phyloP scores from a whole-genome alignment of 2,888 invertebrate species.

The Nysson spinosus region DNA sequence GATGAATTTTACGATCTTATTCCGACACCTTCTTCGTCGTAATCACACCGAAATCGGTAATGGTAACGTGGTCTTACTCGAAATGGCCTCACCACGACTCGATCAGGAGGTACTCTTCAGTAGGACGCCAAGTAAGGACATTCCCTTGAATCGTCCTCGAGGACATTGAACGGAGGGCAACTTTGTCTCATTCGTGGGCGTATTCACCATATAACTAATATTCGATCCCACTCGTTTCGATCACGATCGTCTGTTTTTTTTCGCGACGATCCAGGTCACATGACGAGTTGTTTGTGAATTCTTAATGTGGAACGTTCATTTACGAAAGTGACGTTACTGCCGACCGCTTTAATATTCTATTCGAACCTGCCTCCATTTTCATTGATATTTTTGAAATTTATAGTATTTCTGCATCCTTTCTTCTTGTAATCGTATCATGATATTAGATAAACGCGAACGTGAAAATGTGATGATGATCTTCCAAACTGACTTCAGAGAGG shows the following conservation, averaged over 20 bases:
- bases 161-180: conserved; percentile 6
- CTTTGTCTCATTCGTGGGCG: conserved; percentile 15
- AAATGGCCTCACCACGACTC: conserved; percentile 16
- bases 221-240: not conserved
- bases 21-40: no score
- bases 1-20: no score
- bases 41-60: no score
- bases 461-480: no score
- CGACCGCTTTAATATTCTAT: no score
- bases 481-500: no score
- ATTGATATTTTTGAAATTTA: no score
- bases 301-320: not conserved
- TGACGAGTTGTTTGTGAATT: conserved; percentile 4
- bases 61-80: not conserved
- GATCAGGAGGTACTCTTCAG: not conserved
- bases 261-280: conserved; percentile 22
- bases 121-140: conserved; percentile 26
- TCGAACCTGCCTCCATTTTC: no score
- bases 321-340: no score
- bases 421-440: no score
- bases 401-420: no score
- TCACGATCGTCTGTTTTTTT: not conserved
- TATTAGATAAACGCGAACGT: no score
- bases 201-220: conserved; percentile 3
- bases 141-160: conserved; percentile 16